Evolutionary conservation across 2,888 invertebrate species (phyloP).

Genomic region (Parthenolecanium corni): DNA sequence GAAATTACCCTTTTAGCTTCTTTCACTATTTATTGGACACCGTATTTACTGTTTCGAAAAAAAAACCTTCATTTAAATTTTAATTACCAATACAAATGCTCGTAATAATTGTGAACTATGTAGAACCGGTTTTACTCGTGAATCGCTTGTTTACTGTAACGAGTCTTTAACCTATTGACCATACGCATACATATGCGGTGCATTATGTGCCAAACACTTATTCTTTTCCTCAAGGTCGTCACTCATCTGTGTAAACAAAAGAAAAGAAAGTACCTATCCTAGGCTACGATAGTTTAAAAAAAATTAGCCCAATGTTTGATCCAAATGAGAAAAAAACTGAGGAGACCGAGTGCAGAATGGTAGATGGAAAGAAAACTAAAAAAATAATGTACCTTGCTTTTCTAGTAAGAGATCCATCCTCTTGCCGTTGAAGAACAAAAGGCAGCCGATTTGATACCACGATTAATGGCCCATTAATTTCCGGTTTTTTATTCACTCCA

Average conservation of each 20-base stretch:
- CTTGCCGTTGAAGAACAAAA: conserved; percentile 37
- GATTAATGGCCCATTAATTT: conserved; percentile 37
- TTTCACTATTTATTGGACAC: too few species aligned
- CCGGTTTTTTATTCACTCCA: conserved; percentile 33
- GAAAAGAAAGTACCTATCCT: too few species aligned
- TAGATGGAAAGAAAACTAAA: too few species aligned
- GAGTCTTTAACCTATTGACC: conserved; percentile 21
- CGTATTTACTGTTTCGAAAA: too few species aligned
- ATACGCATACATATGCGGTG: not conserved
- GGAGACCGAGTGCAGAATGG: too few species aligned
- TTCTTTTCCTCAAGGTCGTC: not conserved
- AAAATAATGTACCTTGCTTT: conserved; percentile 36
- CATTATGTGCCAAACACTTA: not conserved
- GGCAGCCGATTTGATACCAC: conserved; percentile 40
- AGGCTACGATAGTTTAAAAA: too few species aligned
- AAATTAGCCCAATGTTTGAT: too few species aligned
- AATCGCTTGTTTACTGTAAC: conserved; percentile 2
- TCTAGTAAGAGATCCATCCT: conserved; percentile 36
- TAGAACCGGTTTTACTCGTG: conserved; percentile 11
- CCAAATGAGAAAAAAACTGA: too few species aligned
- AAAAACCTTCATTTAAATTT: too few species aligned
- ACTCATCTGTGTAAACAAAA: not conserved
- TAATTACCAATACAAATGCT: too few species aligned
- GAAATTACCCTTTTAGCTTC: too few species aligned
- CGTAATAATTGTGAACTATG: too few species aligned